A percentile compares a stretch with the other conserved stretches of the same genome.
Conservation (phyloP, 2,113 vertebrate species). For the Pseudonaja textilis region DNA sequence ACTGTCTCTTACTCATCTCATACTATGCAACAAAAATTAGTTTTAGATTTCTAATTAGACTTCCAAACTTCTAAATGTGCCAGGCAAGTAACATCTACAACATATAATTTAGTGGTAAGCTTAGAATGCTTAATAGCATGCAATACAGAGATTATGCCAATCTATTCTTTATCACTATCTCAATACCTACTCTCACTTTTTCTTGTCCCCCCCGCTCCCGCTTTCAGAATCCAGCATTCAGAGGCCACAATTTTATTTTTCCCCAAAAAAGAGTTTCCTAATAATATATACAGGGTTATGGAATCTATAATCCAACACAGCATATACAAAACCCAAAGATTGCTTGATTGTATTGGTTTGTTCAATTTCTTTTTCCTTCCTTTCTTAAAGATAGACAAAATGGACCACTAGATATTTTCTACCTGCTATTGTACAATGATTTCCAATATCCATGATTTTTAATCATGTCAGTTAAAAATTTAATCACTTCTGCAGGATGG, state of each 20-base stretch:
- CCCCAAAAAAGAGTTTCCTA: neutral
- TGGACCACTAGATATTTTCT: too few species aligned
- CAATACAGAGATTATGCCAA: neutral
- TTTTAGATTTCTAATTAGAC: neutral
- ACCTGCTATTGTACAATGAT: neutral
- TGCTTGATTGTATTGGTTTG: neutral
- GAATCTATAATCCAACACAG: neutral
- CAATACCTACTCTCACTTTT: neutral
- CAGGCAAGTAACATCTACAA: neutral
- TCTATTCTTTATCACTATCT: neutral
- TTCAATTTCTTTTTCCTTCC: neutral
- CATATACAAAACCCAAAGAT: neutral
- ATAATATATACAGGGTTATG: neutral
- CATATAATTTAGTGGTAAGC: neutral
- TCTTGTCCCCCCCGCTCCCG: neutral
- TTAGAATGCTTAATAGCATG: neutral
- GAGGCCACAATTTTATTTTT: neutral
- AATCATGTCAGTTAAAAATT: too few species aligned
- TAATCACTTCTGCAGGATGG: neutral
- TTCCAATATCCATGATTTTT: too few species aligned
- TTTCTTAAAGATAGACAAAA: neutral
- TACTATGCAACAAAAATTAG: neutral
- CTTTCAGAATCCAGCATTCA: neutral
- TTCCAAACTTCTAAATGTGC: neutral
- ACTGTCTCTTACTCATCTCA: neutral